Conservation (phyloP, 2,797 vertebrate species). For the Ptychadena robeensis region DNA sequence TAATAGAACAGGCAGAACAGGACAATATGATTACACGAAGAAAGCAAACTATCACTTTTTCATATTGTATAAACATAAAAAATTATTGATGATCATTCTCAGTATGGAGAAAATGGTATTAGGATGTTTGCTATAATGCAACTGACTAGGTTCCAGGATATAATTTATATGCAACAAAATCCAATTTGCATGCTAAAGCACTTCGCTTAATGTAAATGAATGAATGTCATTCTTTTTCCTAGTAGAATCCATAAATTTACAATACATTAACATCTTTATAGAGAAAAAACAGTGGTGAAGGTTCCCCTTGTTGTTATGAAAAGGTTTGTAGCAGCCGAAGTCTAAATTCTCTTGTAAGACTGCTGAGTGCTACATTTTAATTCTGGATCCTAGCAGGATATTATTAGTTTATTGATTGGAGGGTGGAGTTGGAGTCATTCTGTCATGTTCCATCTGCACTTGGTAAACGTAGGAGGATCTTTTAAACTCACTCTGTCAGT, state of each 20-base stretch:
- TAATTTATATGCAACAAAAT: slow-evolving; percentile 53
- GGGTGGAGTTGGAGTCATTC: slow-evolving; percentile 34
- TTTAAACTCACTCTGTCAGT: slow-evolving; percentile 38
- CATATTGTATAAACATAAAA: slow-evolving; percentile 12
- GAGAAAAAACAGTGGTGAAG: slow-evolving; percentile 24
- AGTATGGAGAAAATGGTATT: slow-evolving; percentile 17
- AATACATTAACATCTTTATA: slow-evolving; percentile 51
- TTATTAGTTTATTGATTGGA: slow-evolving; percentile 52
- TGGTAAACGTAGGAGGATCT: slow-evolving; percentile 43
- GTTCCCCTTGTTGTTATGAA: slow-evolving; percentile 39
- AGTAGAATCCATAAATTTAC: slow-evolving; percentile 57
- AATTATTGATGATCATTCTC: slow-evolving; percentile 17
- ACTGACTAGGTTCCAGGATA: slow-evolving; percentile 29
- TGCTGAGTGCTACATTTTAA: slow-evolving; percentile 52
- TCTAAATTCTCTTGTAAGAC: slow-evolving; percentile 3
- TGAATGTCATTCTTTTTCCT: slow-evolving; percentile 52
- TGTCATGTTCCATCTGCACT: slow-evolving; percentile 49
- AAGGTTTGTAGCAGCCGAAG: slow-evolving; percentile 26
- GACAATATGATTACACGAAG: neutral
- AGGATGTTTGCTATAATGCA: slow-evolving; percentile 31
- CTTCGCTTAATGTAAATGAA: slow-evolving; percentile 57
- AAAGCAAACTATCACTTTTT: slow-evolving; percentile 1
- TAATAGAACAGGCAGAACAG: neutral
- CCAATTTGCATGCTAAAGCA: slow-evolving; percentile 56
- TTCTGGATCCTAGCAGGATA: slow-evolving; percentile 13